Evolutionary conservation across 2,888 invertebrate genomes (phyloP).

Genomic region (Drosophila merina): DNA sequence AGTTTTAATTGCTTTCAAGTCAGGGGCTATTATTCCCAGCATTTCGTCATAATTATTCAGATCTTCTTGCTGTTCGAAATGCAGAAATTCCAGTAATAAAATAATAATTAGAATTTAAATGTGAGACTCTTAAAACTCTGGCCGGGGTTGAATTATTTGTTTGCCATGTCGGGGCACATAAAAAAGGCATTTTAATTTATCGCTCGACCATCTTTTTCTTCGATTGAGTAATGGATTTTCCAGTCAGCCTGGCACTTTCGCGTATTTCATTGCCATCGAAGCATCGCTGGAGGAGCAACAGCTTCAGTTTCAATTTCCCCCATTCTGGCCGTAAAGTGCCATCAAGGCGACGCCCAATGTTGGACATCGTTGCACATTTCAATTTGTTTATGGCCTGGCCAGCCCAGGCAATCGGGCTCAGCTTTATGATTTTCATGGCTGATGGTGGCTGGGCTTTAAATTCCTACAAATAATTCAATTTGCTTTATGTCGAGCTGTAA

Average conservation of each 20-base stretch:
- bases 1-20: constrained; percentile 4
- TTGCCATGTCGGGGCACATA: constrained; percentile 5
- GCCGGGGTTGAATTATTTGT: neutral
- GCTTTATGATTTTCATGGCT: constrained; percentile 38
- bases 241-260: constrained; percentile 34
- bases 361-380: constrained; percentile 57
- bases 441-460: constrained; percentile 15
- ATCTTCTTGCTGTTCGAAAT: neutral
- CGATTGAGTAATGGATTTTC: constrained; percentile 49
- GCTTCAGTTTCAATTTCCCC: constrained; percentile 38
- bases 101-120: neutral
- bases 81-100: neutral
- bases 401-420: constrained; percentile 42
- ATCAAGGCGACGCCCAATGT: constrained; percentile 27
- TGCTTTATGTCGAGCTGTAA: constrained; percentile 7
- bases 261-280: constrained; percentile 37
- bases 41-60: neutral
- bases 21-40: neutral
- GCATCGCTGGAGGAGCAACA: constrained; percentile 31
- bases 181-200: constrained; percentile 31
- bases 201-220: constrained; percentile 5
- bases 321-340: constrained; percentile 48
- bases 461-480: constrained; percentile 28
- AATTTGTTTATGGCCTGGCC: constrained; percentile 73
- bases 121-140: constrained; percentile 3